These are phyloP conservation scores for Tringa solitaria DNA, from an alignment of 2,113 vertebrate species.

Conservation along the genomic window DNA sequence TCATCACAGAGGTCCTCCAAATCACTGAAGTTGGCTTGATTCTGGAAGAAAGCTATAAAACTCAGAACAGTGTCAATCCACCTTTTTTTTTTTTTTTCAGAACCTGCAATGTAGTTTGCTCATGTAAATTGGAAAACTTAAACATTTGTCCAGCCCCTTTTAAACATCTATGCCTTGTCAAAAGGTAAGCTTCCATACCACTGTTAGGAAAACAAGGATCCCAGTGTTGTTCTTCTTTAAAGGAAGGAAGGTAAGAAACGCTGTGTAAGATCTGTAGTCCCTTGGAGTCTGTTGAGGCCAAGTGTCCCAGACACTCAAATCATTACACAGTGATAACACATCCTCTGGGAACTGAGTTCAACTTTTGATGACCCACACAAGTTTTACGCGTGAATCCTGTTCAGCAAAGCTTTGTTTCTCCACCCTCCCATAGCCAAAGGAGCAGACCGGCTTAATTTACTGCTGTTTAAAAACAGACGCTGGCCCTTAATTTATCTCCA, in stretches of 20 bases:
- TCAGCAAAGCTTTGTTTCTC: not conserved
- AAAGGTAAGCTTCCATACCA: not conserved
- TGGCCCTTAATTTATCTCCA: conserved; percentile 60
- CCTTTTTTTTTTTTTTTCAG: too few relatives aligned
- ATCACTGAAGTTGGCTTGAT: not conserved
- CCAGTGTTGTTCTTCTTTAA: not conserved
- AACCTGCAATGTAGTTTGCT: rapidly evolving
- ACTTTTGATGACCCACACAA: not conserved
- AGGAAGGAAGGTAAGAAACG: not conserved
- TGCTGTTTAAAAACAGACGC: conserved; percentile 70
- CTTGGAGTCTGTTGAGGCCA: not conserved
- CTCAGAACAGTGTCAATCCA: not conserved
- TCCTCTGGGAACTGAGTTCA: not conserved
- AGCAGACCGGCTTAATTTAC: conserved; percentile 30
- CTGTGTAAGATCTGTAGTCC: not conserved
- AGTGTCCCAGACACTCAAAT: not conserved
- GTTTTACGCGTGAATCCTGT: not conserved
- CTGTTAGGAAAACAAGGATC: not conserved
- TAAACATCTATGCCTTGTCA: not conserved
- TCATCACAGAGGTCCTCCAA: not conserved
- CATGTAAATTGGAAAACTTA: not conserved
- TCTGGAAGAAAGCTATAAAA: not conserved
- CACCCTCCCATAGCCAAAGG: not conserved
- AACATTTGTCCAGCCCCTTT: not conserved
- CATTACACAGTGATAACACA: not conserved